These are phyloP conservation scores for Motacilla alba DNA, from an alignment of 2,113 vertebrate species.

Conservation along the genomic window DNA sequence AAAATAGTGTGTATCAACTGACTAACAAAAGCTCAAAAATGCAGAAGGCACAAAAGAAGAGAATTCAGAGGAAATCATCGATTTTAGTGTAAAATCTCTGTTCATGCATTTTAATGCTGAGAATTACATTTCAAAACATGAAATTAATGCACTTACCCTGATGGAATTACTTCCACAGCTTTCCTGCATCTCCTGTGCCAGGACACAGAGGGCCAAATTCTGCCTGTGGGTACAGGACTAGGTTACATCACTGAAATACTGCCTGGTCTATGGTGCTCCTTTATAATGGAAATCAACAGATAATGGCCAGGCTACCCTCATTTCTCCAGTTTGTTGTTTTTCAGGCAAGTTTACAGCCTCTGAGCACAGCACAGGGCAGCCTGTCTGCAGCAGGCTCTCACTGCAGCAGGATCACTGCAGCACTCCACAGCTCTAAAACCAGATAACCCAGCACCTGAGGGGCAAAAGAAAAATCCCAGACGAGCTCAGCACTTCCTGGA, in stretches of 20 bases:
- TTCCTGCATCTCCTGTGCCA: background rate
- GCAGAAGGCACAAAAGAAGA: background rate
- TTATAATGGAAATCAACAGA: conserved; percentile 36
- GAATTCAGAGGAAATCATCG: background rate
- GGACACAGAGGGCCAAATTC: background rate
- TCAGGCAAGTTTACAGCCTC: background rate
- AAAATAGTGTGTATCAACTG: background rate
- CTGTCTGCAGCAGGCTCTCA: background rate
- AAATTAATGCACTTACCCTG: background rate
- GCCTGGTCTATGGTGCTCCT: background rate
- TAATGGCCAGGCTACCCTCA: background rate
- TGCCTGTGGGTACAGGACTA: background rate
- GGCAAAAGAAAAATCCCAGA: background rate
- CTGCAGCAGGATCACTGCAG: background rate
- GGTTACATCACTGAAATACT: background rate
- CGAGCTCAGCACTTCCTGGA: background rate
- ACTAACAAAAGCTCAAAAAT: background rate
- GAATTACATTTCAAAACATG: background rate
- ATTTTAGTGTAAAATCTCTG: background rate
- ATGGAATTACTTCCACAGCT: background rate
- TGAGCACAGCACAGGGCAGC: background rate
- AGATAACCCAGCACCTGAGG: background rate
- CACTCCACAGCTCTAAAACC: background rate
- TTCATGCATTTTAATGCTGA: background rate
- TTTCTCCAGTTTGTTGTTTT: background rate